Evolutionary conservation across 2,797 vertebrate genomes (phyloP).

Genomic region (Hapalemur alaotrensis): DNA sequence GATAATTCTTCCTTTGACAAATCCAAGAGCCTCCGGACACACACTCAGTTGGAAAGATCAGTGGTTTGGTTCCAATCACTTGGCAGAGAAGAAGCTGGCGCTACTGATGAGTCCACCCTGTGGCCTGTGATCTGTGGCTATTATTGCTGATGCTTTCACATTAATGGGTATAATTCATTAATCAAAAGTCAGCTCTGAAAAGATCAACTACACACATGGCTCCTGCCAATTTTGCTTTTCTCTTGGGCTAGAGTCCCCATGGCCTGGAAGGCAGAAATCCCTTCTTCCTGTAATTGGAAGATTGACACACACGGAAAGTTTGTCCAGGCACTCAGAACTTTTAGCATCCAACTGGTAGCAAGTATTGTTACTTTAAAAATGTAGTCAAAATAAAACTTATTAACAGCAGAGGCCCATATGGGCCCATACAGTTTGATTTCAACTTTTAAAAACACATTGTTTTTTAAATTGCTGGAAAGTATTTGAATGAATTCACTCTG

Average conservation of each 20-base stretch:
- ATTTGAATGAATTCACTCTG: neutral
- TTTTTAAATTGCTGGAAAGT: slow-evolving; percentile 5
- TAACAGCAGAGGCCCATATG: neutral
- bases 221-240: neutral
- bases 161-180: neutral
- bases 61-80: neutral
- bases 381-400: neutral
- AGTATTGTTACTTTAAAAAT: slow-evolving; percentile 13
- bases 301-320: neutral
- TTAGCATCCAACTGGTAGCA: neutral
- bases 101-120: neutral
- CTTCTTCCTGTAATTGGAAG: neutral
- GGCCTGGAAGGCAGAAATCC: neutral
- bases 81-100: neutral
- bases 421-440: neutral
- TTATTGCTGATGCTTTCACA: neutral
- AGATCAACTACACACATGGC: neutral
- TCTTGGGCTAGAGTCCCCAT: neutral
- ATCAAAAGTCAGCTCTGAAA: slow-evolving; percentile 16
- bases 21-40: neutral
- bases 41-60: neutral
- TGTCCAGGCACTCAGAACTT: neutral
- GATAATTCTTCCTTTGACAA: neutral
- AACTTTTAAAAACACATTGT: neutral
- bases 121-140: neutral